phyloP scores from a whole-genome alignment of 2,113 vertebrate genomes.

The Aegotheles bennettii region DNA sequence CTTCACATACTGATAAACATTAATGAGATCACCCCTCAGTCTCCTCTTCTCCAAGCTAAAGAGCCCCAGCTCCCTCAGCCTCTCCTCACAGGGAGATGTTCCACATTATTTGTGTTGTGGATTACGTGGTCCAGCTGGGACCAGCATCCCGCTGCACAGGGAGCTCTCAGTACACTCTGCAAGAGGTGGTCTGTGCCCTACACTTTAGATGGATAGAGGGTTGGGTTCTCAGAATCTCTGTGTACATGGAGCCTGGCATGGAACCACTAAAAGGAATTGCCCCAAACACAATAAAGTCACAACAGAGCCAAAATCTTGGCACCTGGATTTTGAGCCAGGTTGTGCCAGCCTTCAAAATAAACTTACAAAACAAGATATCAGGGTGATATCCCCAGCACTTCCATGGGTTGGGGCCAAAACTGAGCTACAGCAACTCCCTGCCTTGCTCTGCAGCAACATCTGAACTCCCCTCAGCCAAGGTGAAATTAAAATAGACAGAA shows the following conservation, averaged over 20 bases:
- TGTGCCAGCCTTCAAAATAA: not conserved
- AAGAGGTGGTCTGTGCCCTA: not conserved
- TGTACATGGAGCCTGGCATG: not conserved
- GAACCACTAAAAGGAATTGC: not conserved
- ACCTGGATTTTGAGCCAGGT: not conserved
- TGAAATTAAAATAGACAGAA: constrained; percentile 27
- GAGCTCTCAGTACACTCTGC: not conserved
- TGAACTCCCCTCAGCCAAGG: not conserved
- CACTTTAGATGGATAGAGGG: not conserved
- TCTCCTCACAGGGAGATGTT: too few relatives aligned
- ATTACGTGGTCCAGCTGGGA: rapidly evolving
- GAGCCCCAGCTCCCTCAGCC: too few relatives aligned
- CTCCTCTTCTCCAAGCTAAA: too few relatives aligned
- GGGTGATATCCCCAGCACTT: not conserved
- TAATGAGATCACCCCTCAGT: too few relatives aligned
- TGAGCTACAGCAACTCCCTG: not conserved
- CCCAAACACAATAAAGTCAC: not conserved
- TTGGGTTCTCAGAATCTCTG: not conserved
- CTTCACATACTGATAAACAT: too few relatives aligned
- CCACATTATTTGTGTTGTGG: not conserved
- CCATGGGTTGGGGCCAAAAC: rapidly evolving
- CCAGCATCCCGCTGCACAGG: not conserved
- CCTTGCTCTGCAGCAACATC: not conserved
- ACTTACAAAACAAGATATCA: not conserved
- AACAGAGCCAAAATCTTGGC: not conserved